These are phyloP conservation scores for Unio delphinus DNA, from an alignment of 2,888 invertebrate species.

Conservation along the genomic window DNA sequence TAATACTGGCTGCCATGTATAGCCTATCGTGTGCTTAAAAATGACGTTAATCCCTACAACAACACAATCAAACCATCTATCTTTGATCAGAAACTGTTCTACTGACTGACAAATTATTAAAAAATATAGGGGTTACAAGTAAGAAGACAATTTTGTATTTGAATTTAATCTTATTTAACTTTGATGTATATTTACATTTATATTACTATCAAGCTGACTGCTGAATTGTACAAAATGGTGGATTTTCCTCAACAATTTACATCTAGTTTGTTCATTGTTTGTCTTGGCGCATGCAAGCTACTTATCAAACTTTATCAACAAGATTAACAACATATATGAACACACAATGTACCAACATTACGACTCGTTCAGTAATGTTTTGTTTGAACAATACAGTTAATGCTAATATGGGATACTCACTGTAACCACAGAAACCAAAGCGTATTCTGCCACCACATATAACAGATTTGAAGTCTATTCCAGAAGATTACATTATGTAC, in stretches of 20 bases:
- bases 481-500: constrained; percentile 13
- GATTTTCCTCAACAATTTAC: constrained; percentile 27
- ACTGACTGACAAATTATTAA: too few species aligned
- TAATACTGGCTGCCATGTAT: too few species aligned
- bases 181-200: too few species aligned
- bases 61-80: too few species aligned
- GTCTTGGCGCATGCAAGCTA: constrained; percentile 25
- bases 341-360: constrained; percentile 2
- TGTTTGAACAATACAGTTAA: constrained; percentile 23
- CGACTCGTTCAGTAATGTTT: constrained; percentile 13
- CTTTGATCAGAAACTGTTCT: too few species aligned
- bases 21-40: too few species aligned
- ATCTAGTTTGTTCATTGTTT: constrained; percentile 24
- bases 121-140: too few species aligned
- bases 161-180: too few species aligned
- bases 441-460: constrained; percentile 15
- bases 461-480: constrained; percentile 12
- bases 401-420: constrained; percentile 19
- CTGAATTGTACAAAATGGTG: constrained; percentile 19
- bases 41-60: too few species aligned
- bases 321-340: constrained; percentile 17
- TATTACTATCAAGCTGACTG: constrained; percentile 20
- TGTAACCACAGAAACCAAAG: constrained; percentile 19
- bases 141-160: too few species aligned
- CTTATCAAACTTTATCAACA: constrained; percentile 22